Base-by-base conservation (phyloP, 2,888 invertebrate genomes). In the Epistrophe grossulariae region DNA sequence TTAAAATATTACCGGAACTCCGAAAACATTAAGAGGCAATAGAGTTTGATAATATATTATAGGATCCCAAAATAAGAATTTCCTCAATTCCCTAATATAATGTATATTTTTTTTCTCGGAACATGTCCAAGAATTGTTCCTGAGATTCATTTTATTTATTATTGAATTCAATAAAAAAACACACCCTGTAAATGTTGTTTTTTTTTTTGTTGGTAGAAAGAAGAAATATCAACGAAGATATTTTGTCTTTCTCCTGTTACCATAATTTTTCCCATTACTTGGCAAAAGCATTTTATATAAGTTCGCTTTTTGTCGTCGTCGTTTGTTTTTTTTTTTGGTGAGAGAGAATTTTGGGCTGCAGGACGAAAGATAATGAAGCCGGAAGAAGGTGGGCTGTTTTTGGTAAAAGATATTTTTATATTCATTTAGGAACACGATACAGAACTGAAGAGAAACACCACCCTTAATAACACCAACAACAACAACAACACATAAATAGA, bases 241-340 rank as follows among this genome's bases (percentile, higher is more conserved):
- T 73, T 81, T 78, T 66, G 74, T 71, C 81, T 71, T 70, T 50
- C 81, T 81, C 73, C 62, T 78, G 78, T 78, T 74, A 64, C 78
- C 74, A 74, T 78, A 55, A 64, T 52, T 85, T 78, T 78, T 73
- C 59, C 73, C 70, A 81, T 85, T 78, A 78, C 81, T 78, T 80
- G 78, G 81, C 70, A 78, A 57, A 77, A 66, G 62, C 77, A 60
- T 70, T 81, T 78, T 70, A 59, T 64, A 24, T 24, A 24, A 40
- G 57, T 79, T 84, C 68, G 43, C 28, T 79, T 59, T 50, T 50
- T 52, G 8, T 40, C 15, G 17, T 74, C 45, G 19, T 40, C 19
- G 50, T 66, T 8, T 55, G 8, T 15, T 28, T 28, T 55, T 52
- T 62, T 57, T 64, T 50, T 15, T 38, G 40, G 4, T 0, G 11